Percentiles rank a stretch among this genome's conserved stretches.
phyloP scores from a whole-genome alignment of 1,140 invertebrate genomes.

The Hypsibius dujardini region DNA sequence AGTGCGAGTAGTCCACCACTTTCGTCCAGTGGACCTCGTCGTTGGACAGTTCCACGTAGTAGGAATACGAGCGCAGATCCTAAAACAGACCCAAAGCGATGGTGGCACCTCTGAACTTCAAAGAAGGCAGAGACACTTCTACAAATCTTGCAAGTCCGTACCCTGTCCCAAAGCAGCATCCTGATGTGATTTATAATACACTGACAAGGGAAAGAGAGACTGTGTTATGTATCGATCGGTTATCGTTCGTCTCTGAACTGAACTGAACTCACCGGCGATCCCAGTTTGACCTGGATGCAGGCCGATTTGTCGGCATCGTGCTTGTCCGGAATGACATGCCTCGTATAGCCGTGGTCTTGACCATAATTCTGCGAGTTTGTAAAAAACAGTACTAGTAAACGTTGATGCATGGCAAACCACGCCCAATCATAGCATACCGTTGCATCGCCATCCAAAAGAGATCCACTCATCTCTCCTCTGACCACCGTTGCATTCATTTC shows the following conservation, averaged over 20 bases:
- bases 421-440: not conserved
- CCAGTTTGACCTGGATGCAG: constrained; percentile 67
- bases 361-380: constrained; percentile 60
- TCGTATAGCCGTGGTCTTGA: constrained; percentile 74
- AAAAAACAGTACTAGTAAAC: not conserved
- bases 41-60: constrained; percentile 87
- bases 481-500: constrained; percentile 60
- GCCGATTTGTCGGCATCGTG: constrained; percentile 36
- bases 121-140: constrained; percentile 13
- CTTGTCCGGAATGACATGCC: constrained; percentile 70
- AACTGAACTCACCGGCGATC: constrained; percentile 39
- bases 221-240: not conserved
- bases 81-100: constrained; percentile 32
- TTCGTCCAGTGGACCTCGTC: constrained; percentile 84
- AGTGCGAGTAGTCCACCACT: constrained; percentile 73
- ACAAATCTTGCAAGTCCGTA: not conserved
- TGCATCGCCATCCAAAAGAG: constrained; percentile 66
- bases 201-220: too few relatives aligned
- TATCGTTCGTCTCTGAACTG: not conserved
- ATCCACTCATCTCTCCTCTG: constrained; percentile 64
- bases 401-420: not conserved
- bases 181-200: constrained; percentile 82
- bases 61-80: constrained; percentile 59
- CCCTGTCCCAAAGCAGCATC: constrained; percentile 75
- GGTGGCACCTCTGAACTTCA: too few relatives aligned